Evolutionary conservation across 2,797 vertebrate genomes (phyloP).

Genomic region (Masticophis lateralis): DNA sequence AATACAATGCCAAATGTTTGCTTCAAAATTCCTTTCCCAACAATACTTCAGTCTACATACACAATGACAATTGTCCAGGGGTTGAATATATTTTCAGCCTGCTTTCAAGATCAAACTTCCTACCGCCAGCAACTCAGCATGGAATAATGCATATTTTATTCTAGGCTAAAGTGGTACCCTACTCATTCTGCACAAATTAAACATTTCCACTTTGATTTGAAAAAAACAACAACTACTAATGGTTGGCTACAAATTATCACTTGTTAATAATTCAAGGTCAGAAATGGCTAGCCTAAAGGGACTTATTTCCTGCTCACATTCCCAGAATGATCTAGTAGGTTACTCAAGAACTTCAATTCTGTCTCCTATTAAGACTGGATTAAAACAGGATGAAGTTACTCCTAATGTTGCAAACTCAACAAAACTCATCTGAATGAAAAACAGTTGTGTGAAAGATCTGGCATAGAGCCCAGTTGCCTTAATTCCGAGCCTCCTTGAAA

Average conservation of each 20-base stretch:
- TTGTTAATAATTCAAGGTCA: slow-evolving; percentile 64
- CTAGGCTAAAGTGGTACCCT: neutral
- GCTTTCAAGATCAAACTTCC: neutral
- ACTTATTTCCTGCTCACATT: slow-evolving; percentile 58
- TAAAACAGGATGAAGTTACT: slow-evolving; percentile 60
- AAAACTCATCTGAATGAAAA: slow-evolving; percentile 65
- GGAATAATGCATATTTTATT: neutral
- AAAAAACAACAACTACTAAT: slow-evolving; percentile 33
- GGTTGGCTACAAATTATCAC: slow-evolving; percentile 59
- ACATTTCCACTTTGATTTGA: slow-evolving; percentile 37
- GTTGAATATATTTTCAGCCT: neutral
- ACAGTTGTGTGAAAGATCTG: slow-evolving; percentile 59
- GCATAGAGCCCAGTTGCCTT: slow-evolving; percentile 52
- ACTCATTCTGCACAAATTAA: slow-evolving; percentile 5
- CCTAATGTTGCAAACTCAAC: slow-evolving; percentile 60
- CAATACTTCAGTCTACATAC: neutral
- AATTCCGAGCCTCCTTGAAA: slow-evolving; percentile 53
- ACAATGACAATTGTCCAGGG: neutral
- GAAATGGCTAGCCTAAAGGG: slow-evolving; percentile 58
- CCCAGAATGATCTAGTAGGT: slow-evolving; percentile 58
- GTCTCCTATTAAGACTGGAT: slow-evolving; percentile 60
- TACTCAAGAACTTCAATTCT: slow-evolving; percentile 62
- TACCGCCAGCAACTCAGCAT: neutral
- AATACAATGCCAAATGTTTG: neutral
- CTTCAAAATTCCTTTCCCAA: neutral